Percentiles rank a stretch among this genome's conserved stretches.
These are phyloP conservation scores for Paratrypauchen microcephalus DNA, from an alignment of 2,797 vertebrate genomes.

Conservation along the genomic window DNA sequence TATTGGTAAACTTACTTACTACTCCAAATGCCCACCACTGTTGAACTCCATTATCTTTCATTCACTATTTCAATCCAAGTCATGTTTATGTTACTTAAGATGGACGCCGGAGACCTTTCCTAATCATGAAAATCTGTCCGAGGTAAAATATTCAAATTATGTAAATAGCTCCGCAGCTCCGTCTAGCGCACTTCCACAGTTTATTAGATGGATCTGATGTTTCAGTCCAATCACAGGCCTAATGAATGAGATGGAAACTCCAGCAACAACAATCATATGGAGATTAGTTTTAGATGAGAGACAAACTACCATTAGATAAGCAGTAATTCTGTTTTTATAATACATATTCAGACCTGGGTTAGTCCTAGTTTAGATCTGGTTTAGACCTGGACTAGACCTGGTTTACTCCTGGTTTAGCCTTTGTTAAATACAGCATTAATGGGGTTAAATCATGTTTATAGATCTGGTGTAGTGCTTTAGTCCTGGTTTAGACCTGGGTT, in stretches of 20 bases:
- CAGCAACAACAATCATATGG: constrained; percentile 6
- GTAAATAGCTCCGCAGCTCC: background rate
- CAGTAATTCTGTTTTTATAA: constrained; percentile 6
- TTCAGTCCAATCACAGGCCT: background rate
- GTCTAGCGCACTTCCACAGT: background rate
- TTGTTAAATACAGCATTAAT: background rate
- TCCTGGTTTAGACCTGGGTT: background rate
- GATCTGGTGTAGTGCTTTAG: background rate
- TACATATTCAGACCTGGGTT: background rate
- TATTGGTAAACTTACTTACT: background rate
- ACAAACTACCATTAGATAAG: background rate
- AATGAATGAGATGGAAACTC: constrained; percentile 15
- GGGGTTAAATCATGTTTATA: background rate
- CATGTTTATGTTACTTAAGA: background rate
- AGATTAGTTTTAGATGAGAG: constrained; percentile 4
- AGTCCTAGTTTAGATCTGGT: background rate
- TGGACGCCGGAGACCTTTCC: background rate
- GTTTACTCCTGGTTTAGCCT: background rate
- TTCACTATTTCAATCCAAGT: background rate
- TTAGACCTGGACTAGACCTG: background rate
- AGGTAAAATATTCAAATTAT: constrained; percentile 8
- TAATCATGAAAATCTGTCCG: constrained; percentile 1
- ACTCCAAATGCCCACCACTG: background rate
- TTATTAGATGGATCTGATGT: constrained; percentile 2
- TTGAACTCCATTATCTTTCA: background rate